phyloP scores from a whole-genome alignment of 2,888 invertebrate genomes.

The Hemithea aestivaria region DNA sequence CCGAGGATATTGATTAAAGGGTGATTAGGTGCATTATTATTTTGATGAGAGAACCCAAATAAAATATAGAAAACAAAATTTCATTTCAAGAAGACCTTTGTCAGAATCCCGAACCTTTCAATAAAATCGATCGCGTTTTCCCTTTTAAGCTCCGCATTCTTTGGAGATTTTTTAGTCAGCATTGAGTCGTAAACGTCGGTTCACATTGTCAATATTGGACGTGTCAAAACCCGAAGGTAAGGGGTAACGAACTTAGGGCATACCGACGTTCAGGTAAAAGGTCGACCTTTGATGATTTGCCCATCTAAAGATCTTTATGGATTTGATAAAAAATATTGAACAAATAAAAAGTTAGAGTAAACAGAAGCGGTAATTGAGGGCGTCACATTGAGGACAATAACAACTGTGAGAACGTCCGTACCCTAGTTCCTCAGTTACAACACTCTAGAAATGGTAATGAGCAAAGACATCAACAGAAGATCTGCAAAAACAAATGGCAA shows the following conservation, averaged over 20 bases:
- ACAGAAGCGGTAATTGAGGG: slow-evolving; percentile 14
- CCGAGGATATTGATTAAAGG: slow-evolving; percentile 1
- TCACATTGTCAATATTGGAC: slow-evolving; percentile 54
- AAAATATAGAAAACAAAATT: not conserved
- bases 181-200: slow-evolving; percentile 45
- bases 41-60: not conserved
- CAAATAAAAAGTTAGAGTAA: slow-evolving; percentile 12
- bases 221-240: slow-evolving; percentile 27
- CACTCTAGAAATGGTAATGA: slow-evolving; percentile 44
- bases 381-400: slow-evolving; percentile 17
- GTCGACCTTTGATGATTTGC: slow-evolving; percentile 22
- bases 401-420: slow-evolving; percentile 39
- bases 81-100: not conserved
- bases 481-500: slow-evolving; percentile 38
- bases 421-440: slow-evolving; percentile 44
- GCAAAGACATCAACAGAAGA: slow-evolving; percentile 43
- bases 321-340: not conserved
- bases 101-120: slow-evolving; percentile 4
- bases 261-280: slow-evolving; percentile 44
- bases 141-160: slow-evolving; percentile 25
- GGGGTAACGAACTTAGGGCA: slow-evolving; percentile 53
- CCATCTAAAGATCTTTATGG: not conserved
- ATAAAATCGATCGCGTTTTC: slow-evolving; percentile 29
- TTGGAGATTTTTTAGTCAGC: slow-evolving; percentile 30
- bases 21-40: not conserved